Evolutionary conservation across 2,888 invertebrate species (phyloP).

Genomic region (Spialia ferax): DNA sequence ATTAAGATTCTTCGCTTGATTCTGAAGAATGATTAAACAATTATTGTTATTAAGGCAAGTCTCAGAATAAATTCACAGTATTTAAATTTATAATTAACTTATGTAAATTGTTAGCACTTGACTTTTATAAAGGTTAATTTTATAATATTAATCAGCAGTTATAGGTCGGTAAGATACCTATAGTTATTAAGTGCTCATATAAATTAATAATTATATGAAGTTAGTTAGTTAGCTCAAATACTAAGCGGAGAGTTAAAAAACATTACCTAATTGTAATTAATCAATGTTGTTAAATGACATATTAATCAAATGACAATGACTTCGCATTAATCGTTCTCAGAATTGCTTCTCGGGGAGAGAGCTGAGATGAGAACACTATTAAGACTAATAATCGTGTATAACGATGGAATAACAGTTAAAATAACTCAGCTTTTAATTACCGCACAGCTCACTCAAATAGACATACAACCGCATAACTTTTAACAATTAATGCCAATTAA

Average conservation of each 20-base stretch:
- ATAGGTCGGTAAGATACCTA: too few relatives aligned
- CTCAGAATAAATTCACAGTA: not conserved
- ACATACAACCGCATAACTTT: conserved; percentile 20
- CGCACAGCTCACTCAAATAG: conserved; percentile 21
- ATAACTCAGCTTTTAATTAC: conserved; percentile 26
- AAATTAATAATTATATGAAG: too few relatives aligned
- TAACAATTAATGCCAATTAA: conserved; percentile 26
- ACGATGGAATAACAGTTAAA: conserved; percentile 20
- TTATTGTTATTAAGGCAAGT: not conserved
- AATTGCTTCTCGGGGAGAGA: not conserved
- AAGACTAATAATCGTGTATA: conserved; percentile 12
- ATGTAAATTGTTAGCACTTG: too few relatives aligned
- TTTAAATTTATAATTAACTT: not conserved
- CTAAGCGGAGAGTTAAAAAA: too few relatives aligned
- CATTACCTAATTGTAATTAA: too few relatives aligned
- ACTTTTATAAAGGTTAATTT: not conserved
- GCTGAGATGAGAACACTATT: not conserved
- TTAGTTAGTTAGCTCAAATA: too few relatives aligned
- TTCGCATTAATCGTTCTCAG: not conserved
- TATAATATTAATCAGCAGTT: too few relatives aligned
- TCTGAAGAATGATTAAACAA: not conserved
- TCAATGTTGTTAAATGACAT: too few relatives aligned
- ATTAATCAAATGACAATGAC: not conserved
- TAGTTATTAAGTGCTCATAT: too few relatives aligned
- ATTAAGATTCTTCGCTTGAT: not conserved